A percentile compares a stretch with the other conserved stretches of the same genome.
phyloP scores from a whole-genome alignment of 2,113 vertebrate genomes.

The Epinephelus moara region DNA sequence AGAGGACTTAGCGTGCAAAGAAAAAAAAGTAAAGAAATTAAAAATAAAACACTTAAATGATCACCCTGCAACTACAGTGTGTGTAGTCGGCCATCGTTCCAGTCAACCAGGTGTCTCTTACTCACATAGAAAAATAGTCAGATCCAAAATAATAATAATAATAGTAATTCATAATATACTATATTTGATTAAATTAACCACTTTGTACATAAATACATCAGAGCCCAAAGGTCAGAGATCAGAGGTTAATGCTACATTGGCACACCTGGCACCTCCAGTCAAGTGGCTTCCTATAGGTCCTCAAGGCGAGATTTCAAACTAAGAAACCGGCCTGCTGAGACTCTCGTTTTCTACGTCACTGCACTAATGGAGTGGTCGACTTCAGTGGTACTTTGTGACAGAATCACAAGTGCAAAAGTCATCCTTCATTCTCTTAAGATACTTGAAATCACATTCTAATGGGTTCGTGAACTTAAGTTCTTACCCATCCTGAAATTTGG shows the following conservation, averaged over 20 bases:
- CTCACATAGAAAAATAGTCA: constrained; percentile 84
- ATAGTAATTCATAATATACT: constrained; percentile 81
- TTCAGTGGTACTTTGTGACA: constrained; percentile 61
- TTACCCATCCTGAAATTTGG: constrained; percentile 54
- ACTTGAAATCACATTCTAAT: constrained; percentile 67
- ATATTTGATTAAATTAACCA: constrained; percentile 85
- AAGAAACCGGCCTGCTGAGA: constrained; percentile 26
- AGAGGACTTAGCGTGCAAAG: constrained; percentile 61
- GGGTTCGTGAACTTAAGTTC: not conserved
- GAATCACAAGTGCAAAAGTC: constrained; percentile 72
- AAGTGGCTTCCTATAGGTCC: constrained; percentile 65
- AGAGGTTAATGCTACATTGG: constrained; percentile 82
- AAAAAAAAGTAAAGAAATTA: not conserved
- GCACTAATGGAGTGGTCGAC: constrained; percentile 34
- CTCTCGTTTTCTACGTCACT: constrained; percentile 13
- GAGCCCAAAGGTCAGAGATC: constrained; percentile 63
- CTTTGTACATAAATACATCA: constrained; percentile 83
- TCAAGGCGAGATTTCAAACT: constrained; percentile 33
- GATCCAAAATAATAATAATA: constrained; percentile 72
- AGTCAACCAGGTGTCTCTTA: constrained; percentile 80
- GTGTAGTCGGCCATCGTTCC: constrained; percentile 69
- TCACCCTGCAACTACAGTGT: constrained; percentile 41
- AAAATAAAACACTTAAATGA: constrained; percentile 44
- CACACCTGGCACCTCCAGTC: constrained; percentile 66
- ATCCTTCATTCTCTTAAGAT: constrained; percentile 73